Percentiles rank a stretch among this genome's conserved stretches.
phyloP scores from a whole-genome alignment of 2,113 vertebrate species.

The Rhineura floridana region DNA sequence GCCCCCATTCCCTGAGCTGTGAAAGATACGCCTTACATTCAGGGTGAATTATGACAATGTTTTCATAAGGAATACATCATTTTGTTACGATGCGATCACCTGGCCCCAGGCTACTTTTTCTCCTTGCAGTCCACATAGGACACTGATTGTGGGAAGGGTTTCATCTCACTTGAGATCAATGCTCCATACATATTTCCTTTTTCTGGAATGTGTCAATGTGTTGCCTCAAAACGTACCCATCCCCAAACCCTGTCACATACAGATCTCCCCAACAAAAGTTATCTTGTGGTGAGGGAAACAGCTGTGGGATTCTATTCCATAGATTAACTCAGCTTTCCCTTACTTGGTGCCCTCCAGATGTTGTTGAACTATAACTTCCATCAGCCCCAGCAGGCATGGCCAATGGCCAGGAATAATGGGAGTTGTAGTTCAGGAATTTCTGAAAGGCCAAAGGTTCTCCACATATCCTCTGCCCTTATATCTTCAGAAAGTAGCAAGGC shows the following conservation, averaged over 20 bases:
- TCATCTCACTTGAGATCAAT: not conserved
- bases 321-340: no score
- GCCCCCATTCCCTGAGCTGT: not conserved
- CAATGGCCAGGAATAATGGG: no score
- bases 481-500: not conserved
- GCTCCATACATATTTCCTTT: not conserved
- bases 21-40: not conserved
- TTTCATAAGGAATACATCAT: not conserved
- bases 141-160: not conserved
- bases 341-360: no score
- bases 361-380: no score
- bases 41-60: not conserved
- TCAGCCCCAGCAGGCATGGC: no score
- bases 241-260: not conserved
- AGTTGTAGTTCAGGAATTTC: no score
- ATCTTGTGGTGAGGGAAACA: not conserved
- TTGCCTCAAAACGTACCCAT: not conserved
- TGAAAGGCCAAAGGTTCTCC: no score
- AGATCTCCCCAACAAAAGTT: not conserved
- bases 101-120: not conserved
- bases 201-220: no score
- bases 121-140: not conserved
- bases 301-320: not conserved
- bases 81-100: not conserved
- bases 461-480: not conserved